Evolutionary conservation across 2,888 invertebrate species (phyloP), one percentile per base, ranked within the genome.

Genomic region (Argyresthia albistria): DNA sequence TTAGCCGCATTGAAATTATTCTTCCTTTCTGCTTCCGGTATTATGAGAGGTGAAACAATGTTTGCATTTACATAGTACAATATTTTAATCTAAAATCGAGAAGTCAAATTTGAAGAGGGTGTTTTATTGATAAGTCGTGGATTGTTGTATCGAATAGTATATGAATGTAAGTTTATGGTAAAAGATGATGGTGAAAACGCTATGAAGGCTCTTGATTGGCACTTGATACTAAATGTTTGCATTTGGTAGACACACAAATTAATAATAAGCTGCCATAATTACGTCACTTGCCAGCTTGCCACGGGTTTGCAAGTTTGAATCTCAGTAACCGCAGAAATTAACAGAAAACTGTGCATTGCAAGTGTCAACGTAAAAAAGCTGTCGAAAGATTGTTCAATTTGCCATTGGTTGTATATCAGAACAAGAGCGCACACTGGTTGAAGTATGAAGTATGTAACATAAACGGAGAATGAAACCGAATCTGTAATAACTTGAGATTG

Each of bases 41-140:
- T 15, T 39, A 9, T 45, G 10, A 14, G 14, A 14, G 25, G 15
- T 15, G 15, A 9, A 15, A 15, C 47, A 48, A 39, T 48, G 50
- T 50, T 43, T 61, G 61, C 60, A 62, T 62, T 62, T 62, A 60
- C 54, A 43, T 54, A 59, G 58, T 59, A 60, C 58, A 59, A 57
- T 56, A 50, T 56, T 55, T 25, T 45, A 53, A 51, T 53, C 54
- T 48, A 52, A 45, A 51, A 43, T n/a, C 37, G 46, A 39, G 46
- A 49, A 46, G 51, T 52, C 45, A 45, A 25, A 25, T 25, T 45
- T 14, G 48, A 15, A 8, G 36, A 12, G 10, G 36, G 37, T 7
- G 25, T 35, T 8, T 50, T 43, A 43, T 50, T 42, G 42, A 49
- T 50, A 50, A 50, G 50, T 35, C 14, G 51, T 54, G 51, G 46